Conservation (phyloP, 2,888 invertebrate species). For the Asteroscopus sphinx region DNA sequence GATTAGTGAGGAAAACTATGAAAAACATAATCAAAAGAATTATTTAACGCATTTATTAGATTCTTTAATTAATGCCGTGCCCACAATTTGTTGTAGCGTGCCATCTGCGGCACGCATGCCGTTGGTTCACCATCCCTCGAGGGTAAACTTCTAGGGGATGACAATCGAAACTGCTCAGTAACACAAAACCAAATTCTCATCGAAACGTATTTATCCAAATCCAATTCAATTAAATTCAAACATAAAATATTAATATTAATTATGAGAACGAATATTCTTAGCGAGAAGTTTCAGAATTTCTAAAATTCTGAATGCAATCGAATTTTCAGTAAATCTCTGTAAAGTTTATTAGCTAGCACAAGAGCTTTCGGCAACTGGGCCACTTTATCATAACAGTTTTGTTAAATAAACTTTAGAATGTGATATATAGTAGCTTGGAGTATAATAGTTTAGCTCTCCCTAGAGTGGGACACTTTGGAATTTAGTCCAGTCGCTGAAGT, state of each 20-base stretch:
- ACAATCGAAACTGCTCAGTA: background rate
- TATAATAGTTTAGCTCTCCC: slow-evolving; percentile 19
- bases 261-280: slow-evolving; percentile 31
- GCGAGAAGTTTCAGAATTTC: too few species aligned
- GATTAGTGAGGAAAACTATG: too few species aligned
- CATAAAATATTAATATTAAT: slow-evolving; percentile 39
- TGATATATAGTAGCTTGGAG: slow-evolving; percentile 33
- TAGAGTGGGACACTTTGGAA: slow-evolving; percentile 2
- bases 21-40: too few species aligned
- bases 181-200: background rate
- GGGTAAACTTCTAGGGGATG: background rate
- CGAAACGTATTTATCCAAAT: slow-evolving; percentile 1
- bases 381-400: slow-evolving; percentile 44
- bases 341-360: slow-evolving; percentile 44
- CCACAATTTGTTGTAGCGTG: too few species aligned
- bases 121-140: too few species aligned
- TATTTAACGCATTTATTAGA: too few species aligned
- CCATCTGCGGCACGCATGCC: too few species aligned
- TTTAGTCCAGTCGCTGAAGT: background rate
- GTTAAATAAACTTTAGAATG: slow-evolving; percentile 46
- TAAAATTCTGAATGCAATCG: slow-evolving; percentile 22
- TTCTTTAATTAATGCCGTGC: too few species aligned
- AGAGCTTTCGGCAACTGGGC: slow-evolving; percentile 33
- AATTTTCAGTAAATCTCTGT: slow-evolving; percentile 36
- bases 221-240: slow-evolving; percentile 12